Evolutionary conservation across 2,113 vertebrate species (phyloP), one percentile per base, ranked within the genome.

Genomic region (Periophthalmodon schlosseri): DNA sequence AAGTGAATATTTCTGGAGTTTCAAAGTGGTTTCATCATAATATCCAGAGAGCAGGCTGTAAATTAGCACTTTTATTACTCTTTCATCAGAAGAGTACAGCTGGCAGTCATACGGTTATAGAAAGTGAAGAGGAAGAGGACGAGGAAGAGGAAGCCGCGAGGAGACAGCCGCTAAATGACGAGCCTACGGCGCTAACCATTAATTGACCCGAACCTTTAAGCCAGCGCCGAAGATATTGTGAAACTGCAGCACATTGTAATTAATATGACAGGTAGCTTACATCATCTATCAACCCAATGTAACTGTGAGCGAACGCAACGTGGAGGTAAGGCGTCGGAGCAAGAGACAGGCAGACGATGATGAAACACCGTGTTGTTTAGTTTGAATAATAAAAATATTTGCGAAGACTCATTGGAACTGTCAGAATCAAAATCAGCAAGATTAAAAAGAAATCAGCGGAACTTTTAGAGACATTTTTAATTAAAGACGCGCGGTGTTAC

Each of bases 21-120:
- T 88, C 84, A 84, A 79, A 87, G 71, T 52, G 57, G 85, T 92
- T 91, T 90, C 87, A 86, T 92, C 89, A 88, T 83, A 78, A 85
- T 75, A 76, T 77, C 75, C 76, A 81, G 70, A 79, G 80, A 80
- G 78, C 54, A 75, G 74, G 69, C 52, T 54, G 74, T 83, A 85
- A 87, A 86, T 90, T 86, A 85, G 68, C 82, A 79, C 78, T 84
- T 86, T 82, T 82, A 85, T 88, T 78, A 75, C 75, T 77, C 73
- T 91, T 87, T 88, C 86, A 86, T 88, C 88, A 85, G 77, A 87
- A 82, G 74, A 50, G 28, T 34, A 77, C 47, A 83, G 82, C 70
- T 67, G 63, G 44, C 58, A 81, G 78, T 86, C 85, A 77, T 72
- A 77, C 84, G 84, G 73, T 63, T 23, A 83, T 69, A 21, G 56